These are phyloP conservation scores for Ennomos erosarius DNA, from an alignment of 2,888 invertebrate species.

Conservation along the genomic window DNA sequence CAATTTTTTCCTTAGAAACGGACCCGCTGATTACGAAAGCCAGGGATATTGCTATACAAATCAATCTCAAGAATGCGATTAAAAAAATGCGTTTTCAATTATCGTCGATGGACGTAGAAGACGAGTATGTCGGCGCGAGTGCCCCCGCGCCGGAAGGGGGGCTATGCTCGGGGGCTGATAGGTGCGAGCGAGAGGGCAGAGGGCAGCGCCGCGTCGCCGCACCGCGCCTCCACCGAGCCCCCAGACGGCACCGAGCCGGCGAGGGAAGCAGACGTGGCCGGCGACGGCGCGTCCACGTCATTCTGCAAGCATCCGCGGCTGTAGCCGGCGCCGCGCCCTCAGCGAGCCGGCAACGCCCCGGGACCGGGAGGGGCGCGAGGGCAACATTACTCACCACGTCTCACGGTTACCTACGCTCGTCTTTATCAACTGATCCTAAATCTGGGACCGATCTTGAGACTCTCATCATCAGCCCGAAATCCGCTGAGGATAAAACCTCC, in stretches of 20 bases:
- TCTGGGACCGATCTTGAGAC: no score
- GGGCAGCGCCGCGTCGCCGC: slow-evolving; percentile 32
- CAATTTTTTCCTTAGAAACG: no score
- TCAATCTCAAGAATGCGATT: no score
- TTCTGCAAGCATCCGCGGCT: slow-evolving; percentile 78
- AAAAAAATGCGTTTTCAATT: no score
- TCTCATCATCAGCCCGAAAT: no score
- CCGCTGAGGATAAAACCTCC: no score
- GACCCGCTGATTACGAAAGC: no score
- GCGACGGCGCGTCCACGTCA: slow-evolving; percentile 82
- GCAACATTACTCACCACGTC: slow-evolving; percentile 76
- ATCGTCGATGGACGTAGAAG: no score
- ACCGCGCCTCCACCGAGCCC: slow-evolving; percentile 13
- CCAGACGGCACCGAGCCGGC: slow-evolving; percentile 50
- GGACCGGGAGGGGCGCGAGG: slow-evolving; percentile 42
- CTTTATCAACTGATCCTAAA: background rate
- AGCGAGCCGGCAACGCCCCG: slow-evolving; percentile 33
- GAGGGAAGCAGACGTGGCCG: slow-evolving; percentile 68
- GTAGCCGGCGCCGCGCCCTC: slow-evolving; percentile 26
- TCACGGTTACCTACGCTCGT: slow-evolving; percentile 41
- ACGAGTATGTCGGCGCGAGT: no score
- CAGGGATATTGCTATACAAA: no score
- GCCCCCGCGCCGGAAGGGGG: slow-evolving; percentile 35
- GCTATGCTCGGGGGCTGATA: slow-evolving; percentile 38
- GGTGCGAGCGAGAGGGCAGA: slow-evolving; percentile 39